These are phyloP conservation scores for Macrochelys suwanniensis DNA, from an alignment of 2,797 vertebrate genomes.

Conservation along the genomic window DNA sequence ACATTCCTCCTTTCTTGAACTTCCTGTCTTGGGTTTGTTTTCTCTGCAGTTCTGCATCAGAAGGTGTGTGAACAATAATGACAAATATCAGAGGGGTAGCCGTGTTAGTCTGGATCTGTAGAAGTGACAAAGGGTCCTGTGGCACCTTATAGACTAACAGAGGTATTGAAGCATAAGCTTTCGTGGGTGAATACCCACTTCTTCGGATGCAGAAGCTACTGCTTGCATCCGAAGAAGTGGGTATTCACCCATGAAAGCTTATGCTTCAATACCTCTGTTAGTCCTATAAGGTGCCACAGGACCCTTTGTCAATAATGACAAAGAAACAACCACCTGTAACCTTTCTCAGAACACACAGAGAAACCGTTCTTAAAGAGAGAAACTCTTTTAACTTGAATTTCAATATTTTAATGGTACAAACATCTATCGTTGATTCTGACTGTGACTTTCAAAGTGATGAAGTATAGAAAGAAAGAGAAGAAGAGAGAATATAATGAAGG, in stretches of 20 bases:
- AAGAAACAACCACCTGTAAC: not conserved
- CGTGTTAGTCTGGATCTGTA: too few relatives aligned
- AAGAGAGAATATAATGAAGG: not conserved
- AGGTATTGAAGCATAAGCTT: too few relatives aligned
- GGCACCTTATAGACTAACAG: too few relatives aligned
- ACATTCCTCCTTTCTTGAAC: slow-evolving; percentile 67
- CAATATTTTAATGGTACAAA: not conserved
- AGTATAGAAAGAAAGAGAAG: not conserved
- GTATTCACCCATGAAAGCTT: too few relatives aligned
- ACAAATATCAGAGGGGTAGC: not conserved
- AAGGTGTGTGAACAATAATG: not conserved
- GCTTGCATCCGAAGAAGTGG: too few relatives aligned
- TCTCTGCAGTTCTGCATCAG: slow-evolving; percentile 42
- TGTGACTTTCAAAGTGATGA: not conserved
- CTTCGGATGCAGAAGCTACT: too few relatives aligned
- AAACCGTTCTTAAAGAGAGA: not conserved
- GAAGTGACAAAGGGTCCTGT: too few relatives aligned
- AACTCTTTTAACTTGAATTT: not conserved
- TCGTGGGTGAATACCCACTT: too few relatives aligned
- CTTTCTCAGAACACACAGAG: not conserved
- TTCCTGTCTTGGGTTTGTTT: slow-evolving; percentile 59
- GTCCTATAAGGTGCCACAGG: too few relatives aligned
- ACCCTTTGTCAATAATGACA: not conserved
- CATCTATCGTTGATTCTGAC: not conserved
- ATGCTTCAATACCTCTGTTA: too few relatives aligned